Base-by-base conservation (phyloP, 2,888 invertebrate genomes). In the Cosmopolites sordidus region DNA sequence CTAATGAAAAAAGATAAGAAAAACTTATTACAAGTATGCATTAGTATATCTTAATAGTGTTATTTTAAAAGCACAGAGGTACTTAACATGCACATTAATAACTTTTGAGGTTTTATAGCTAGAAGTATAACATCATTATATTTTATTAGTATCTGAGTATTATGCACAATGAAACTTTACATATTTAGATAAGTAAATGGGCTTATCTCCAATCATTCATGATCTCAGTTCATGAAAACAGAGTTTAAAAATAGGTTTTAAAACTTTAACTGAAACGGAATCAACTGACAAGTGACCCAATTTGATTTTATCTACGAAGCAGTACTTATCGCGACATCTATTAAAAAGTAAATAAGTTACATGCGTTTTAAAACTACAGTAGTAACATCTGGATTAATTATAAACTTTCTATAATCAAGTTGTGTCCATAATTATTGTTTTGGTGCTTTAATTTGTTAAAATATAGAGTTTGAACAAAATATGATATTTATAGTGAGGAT, bases 241-340 rank as follows among this genome's bases (percentile, higher is more conserved):
- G n/a, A n/a, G n/a, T n/a, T n/a, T n/a, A n/a, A n/a, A n/a, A n/a
- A n/a, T n/a, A n/a, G n/a, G 15, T 12, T 40, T 40, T 15, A 40
- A 40, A 2, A 40, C 40, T 40, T 16, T 27, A 27, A 9, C 9
- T 40, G 14, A 40, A 40, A 40, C 15, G 16, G 9, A 40, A 40
- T 40, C 40, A 9, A 11, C 40, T 40, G 40, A 40, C 3, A 9
- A 12, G 40, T 40, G 16, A 40, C 16, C 12, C 9, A 11, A 40
- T 40, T 40, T 40, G 40, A 40, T 16, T 40, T 40, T 40, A 40
- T 11, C 15, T 9, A 40, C 15, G 6, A n/a, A n/a, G 9, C 40
- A 16, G 40, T 40, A 15, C 40, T 40, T 40, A 40, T 12, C 40
- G 40, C 40, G 40, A 40, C 40, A 40, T 40, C 40, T 40, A 14